phyloP scores from a whole-genome alignment of 2,888 invertebrate species.

The Stictocephala bisonia region DNA sequence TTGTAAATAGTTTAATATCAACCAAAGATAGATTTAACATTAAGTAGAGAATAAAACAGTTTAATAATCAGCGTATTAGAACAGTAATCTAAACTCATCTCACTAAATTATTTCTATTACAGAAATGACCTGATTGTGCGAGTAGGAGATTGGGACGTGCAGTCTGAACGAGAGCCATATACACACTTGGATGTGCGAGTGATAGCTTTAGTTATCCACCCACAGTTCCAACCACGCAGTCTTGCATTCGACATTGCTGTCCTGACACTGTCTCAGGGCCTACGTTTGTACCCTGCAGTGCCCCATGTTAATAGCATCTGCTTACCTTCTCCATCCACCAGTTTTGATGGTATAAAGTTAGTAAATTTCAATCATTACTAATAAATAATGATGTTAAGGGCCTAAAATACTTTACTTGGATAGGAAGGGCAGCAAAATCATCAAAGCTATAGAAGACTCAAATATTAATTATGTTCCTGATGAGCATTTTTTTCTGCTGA shows the following conservation, averaged over 20 bases:
- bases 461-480: no score
- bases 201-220: conserved; percentile 71
- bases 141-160: conserved; percentile 81
- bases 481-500: no score
- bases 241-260: conserved; percentile 86
- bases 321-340: conserved; percentile 65
- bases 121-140: conserved; percentile 71
- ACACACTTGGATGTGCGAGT: conserved; percentile 74
- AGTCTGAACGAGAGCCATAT: conserved; percentile 72
- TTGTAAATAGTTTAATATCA: no score
- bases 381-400: no score
- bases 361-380: no score
- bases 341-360: conserved; percentile 68
- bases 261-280: conserved; percentile 71
- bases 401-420: no score
- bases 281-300: conserved; percentile 64
- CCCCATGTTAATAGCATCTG: conserved; percentile 68
- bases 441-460: no score
- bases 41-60: no score
- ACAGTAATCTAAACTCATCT: no score
- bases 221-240: conserved; percentile 76
- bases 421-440: no score
- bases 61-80: no score
- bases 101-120: conserved; percentile 14
- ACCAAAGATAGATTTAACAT: no score